phyloP scores from a whole-genome alignment of 2,113 vertebrate genomes.

The Hippocampus comes region DNA sequence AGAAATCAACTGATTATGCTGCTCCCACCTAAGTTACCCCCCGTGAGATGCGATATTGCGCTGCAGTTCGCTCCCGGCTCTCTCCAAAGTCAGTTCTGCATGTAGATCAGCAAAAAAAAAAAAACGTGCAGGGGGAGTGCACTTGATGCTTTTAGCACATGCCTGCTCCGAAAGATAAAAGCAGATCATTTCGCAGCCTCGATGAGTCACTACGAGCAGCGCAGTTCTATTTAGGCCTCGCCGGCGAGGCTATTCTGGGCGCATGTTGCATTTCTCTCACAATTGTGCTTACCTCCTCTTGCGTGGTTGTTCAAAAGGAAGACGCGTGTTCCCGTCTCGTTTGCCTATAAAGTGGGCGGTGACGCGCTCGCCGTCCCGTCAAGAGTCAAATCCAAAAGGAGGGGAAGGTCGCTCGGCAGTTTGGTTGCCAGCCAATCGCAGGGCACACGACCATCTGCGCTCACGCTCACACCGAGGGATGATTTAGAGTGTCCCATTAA shows the following conservation, averaged over 20 bases:
- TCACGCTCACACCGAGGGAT: no score
- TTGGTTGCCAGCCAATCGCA: not conserved
- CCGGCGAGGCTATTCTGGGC: conserved; percentile 39
- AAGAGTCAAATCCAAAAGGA: conserved; percentile 10
- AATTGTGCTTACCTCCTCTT: conserved; percentile 42
- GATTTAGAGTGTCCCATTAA: no score
- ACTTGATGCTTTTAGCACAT: conserved; percentile 35
- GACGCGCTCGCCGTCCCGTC: not conserved
- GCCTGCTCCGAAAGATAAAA: conserved; percentile 28
- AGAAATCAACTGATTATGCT: no score
- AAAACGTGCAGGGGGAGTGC: not conserved
- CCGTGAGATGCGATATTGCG: not conserved
- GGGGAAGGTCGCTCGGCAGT: not conserved
- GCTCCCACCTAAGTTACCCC: not conserved
- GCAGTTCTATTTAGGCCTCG: conserved; percentile 31
- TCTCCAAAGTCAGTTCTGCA: not conserved
- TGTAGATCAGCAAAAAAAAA: not conserved
- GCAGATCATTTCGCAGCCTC: conserved; percentile 19
- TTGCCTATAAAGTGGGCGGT: conserved; percentile 9
- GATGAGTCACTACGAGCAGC: conserved; percentile 40
- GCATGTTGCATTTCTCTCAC: conserved; percentile 32
- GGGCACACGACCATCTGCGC: no score
- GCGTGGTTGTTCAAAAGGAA: conserved; percentile 67
- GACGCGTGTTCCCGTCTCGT: conserved; percentile 39
- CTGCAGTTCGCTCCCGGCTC: not conserved